phyloP scores from a whole-genome alignment of 1,140 invertebrate genomes.

The Eumaeus atala region DNA sequence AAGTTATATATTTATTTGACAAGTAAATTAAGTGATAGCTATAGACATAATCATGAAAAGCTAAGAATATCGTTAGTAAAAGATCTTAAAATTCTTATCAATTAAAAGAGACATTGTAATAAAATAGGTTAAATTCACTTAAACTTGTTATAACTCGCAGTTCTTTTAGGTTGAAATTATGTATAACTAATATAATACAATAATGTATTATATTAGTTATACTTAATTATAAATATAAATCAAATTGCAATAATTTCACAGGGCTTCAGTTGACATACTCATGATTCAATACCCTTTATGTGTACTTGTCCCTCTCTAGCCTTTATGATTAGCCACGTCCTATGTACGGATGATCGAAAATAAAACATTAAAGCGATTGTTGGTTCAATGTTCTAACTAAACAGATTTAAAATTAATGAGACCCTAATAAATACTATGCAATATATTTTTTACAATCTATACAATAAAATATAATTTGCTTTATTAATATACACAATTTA shows the following conservation, averaged over 20 bases:
- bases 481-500: conserved; percentile 31
- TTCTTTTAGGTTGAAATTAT: too few species aligned
- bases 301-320: neutral
- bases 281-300: neutral
- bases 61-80: too few species aligned
- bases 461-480: conserved; percentile 29
- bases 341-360: neutral
- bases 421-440: conserved; percentile 17
- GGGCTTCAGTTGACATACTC: too few species aligned
- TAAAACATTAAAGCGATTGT: conserved; percentile 12
- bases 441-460: conserved; percentile 16
- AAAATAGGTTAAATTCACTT: neutral
- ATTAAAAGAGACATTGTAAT: too few species aligned
- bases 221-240: too few species aligned
- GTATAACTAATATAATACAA: too few species aligned
- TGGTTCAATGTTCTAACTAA: neutral
- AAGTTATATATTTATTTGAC: too few species aligned
- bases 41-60: too few species aligned
- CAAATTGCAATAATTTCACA: too few species aligned
- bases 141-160: neutral
- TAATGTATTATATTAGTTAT: too few species aligned
- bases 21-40: too few species aligned
- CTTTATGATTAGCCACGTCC: neutral
- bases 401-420: conserved; percentile 7
- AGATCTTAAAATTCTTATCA: too few species aligned